Evolutionary conservation across 1,140 invertebrate species (phyloP), one percentile per base, ranked within the genome.

Genomic region (Venustaconcha ellipsiformis): DNA sequence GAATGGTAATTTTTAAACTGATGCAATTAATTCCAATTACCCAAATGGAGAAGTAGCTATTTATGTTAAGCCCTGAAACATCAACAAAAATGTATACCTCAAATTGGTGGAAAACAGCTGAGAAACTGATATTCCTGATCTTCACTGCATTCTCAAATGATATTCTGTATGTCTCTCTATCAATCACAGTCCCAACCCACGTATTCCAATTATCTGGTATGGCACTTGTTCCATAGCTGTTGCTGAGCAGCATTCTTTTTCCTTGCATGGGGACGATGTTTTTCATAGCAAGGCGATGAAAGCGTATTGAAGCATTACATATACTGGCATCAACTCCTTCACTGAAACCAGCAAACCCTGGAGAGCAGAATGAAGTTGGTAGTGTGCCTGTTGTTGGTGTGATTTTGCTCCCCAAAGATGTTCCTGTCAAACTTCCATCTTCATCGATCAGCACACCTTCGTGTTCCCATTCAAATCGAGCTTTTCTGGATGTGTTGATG

Each of bases 271-370:
- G 84, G 1, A 69, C 68, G n/a, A 80, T 63, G 17, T 82, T 70
- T 57, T 86, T 84, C 69, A 86, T 82, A 20, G 85, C 71, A 64
- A 88, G 84, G 58, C 86, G 67, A 66, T 78, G 70, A 30, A 88
- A 81, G 65, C 76, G 81, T 0, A 82, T 67, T 18, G 68, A 62
- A 8, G 17, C 12, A 15, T 70, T 70, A 74, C 83, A 88, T 0
- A 80, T 67, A 59, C 73, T 78, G 4, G 81, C 82, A 57, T 78
- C 62, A 14, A 20, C 65, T n/a, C 12, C 30, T 13, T 65, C 55
- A 13, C 73, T 73, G 30, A 79, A 79, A 6, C 60, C 66, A 1
- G 69, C 15, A 17, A 67, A 62, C 14, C 67, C 17, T 17, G 15
- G 12, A 12, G 73, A 65, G 65, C 78, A 82, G 23, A 48, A 23